phyloP scores from a whole-genome alignment of 1,140 invertebrate genomes.

The Aphelinus atriplicis region DNA sequence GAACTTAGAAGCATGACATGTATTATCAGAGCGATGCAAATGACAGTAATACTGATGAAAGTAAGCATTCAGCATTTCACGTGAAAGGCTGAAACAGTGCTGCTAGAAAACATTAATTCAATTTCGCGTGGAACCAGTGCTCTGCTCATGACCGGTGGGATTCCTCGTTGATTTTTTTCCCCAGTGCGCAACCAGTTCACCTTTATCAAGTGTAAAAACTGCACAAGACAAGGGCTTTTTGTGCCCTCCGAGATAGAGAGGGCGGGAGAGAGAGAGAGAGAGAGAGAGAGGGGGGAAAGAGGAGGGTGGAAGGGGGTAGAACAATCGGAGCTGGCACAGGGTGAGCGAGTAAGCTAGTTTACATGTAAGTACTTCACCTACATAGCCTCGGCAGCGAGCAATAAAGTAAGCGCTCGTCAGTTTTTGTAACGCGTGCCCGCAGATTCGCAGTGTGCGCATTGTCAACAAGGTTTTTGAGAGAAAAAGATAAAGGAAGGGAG shows the following conservation, averaged over 20 bases:
- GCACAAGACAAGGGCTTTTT: constrained; percentile 2
- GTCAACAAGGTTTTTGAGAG: not conserved
- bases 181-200: not conserved
- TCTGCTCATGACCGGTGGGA: too few relatives aligned
- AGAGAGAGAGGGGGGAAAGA: too few relatives aligned
- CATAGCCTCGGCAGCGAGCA: not conserved
- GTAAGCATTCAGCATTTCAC: too few relatives aligned
- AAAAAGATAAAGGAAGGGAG: too few relatives aligned
- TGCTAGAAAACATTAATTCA: constrained; percentile 8
- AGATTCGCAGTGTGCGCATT: constrained; percentile 3
- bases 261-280: not conserved
- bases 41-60: too few relatives aligned
- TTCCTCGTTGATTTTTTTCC: not conserved
- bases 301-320: not conserved
- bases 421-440: constrained; percentile 4
- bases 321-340: not conserved
- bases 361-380: constrained; percentile 2
- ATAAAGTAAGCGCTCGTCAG: constrained; percentile 20
- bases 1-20: too few relatives aligned
- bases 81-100: not conserved
- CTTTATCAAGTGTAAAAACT: constrained; percentile 14
- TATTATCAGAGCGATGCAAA: too few relatives aligned
- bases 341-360: too few relatives aligned
- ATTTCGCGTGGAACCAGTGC: not conserved
- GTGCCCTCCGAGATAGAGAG: not conserved